phyloP scores from a whole-genome alignment of 2,113 vertebrate genomes.

The Abramis brama region DNA sequence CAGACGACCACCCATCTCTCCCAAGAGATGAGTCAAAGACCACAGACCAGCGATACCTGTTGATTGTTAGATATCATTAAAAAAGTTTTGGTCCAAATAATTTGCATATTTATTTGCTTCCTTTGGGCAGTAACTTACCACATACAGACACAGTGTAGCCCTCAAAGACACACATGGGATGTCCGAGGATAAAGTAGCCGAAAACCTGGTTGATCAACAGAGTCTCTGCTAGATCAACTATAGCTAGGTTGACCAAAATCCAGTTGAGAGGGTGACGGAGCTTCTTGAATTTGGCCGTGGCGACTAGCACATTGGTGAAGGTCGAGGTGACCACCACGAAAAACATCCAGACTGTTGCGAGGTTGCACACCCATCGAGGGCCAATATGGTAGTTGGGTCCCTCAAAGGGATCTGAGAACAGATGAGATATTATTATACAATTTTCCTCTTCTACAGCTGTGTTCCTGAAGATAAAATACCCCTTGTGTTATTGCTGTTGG shows the following conservation, averaged over 20 bases:
- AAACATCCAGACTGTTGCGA: slow-evolving; percentile 84
- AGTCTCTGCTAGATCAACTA: slow-evolving; percentile 87
- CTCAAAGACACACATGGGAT: slow-evolving; percentile 85
- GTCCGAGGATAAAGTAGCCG: slow-evolving; percentile 89
- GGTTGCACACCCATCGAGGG: slow-evolving; percentile 84
- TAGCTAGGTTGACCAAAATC: slow-evolving; percentile 92
- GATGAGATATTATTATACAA: not conserved
- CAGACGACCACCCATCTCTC: slow-evolving; percentile 92
- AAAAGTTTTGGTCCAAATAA: too few relatives aligned
- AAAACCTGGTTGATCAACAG: slow-evolving; percentile 84
- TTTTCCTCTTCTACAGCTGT: not conserved
- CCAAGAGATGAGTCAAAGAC: slow-evolving; percentile 89
- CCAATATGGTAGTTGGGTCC: slow-evolving; percentile 89
- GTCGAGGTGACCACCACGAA: slow-evolving; percentile 78
- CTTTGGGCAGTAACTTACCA: slow-evolving; percentile 58
- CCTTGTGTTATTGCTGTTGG: slow-evolving; percentile 72
- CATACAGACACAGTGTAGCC: slow-evolving; percentile 82
- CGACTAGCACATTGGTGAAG: slow-evolving; percentile 88
- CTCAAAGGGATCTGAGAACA: slow-evolving; percentile 81
- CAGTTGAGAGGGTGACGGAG: slow-evolving; percentile 89
- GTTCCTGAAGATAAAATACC: slow-evolving; percentile 62
- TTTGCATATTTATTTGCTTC: too few relatives aligned
- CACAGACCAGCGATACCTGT: slow-evolving; percentile 84
- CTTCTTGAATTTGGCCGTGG: slow-evolving; percentile 89
- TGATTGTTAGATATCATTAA: not conserved